These are phyloP conservation scores for Tragelaphus imberbis DNA, from an alignment of 2,113 vertebrate species.

Conservation along the genomic window DNA sequence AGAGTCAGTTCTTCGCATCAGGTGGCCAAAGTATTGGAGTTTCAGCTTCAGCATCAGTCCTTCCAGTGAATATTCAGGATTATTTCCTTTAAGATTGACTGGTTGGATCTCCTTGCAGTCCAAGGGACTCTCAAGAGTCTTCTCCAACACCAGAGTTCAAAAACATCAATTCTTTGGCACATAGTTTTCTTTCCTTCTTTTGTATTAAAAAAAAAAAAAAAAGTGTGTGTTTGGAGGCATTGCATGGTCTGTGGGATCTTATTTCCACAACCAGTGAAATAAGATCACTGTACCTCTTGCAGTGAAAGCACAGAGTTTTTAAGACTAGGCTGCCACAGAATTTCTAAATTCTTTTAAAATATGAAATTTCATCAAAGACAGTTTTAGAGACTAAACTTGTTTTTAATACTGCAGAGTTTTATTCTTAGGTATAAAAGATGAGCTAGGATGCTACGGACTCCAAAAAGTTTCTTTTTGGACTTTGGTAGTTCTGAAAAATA, in stretches of 20 bases:
- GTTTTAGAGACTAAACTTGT: neutral
- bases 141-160: neutral
- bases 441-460: neutral
- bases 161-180: neutral
- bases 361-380: neutral
- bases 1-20: neutral
- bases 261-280: neutral
- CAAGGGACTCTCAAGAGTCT: neutral
- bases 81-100: neutral
- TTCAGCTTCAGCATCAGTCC: neutral
- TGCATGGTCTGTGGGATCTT: neutral
- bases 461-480: neutral
- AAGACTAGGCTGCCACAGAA: neutral
- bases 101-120: neutral
- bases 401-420: neutral
- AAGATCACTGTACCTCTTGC: too few species aligned
- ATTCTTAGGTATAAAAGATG: neutral
- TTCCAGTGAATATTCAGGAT: neutral
- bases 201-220: neutral
- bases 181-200: neutral
- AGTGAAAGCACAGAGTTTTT: neutral
- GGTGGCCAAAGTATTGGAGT: neutral
- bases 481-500: neutral
- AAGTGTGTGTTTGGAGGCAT: neutral
- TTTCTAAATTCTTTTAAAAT: neutral